Percentiles rank a stretch among this genome's conserved stretches.
phyloP scores from a whole-genome alignment of 92 coral and sea anemone species.

The Paragorgia papillata region DNA sequence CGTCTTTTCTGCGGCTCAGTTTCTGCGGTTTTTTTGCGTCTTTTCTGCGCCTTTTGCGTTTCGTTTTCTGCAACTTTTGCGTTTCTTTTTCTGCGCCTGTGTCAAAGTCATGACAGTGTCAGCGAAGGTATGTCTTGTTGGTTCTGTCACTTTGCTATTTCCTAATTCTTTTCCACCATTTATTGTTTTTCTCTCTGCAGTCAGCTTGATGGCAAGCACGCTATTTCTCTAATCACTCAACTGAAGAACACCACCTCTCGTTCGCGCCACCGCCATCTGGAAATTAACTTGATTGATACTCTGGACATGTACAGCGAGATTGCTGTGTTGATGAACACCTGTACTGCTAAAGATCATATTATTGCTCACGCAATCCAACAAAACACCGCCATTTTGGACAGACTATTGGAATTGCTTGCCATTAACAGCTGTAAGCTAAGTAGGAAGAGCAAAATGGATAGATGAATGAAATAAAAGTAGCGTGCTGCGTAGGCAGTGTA shows the following conservation, averaged over 20 bases:
- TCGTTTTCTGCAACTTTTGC: no score
- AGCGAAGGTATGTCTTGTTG: no score
- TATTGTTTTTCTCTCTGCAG: not conserved
- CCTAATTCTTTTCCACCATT: no score
- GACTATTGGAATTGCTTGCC: constrained; percentile 57
- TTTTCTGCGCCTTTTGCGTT: no score
- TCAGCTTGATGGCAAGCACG: constrained; percentile 27
- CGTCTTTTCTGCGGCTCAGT: no score
- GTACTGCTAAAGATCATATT: constrained; percentile 52
- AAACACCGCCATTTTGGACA: constrained; percentile 62
- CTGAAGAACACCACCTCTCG: not conserved
- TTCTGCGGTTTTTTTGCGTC: no score
- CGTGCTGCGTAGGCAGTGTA: no score
- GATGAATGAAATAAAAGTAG: no score
- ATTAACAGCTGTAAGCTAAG: constrained; percentile 26
- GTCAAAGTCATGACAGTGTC: no score
- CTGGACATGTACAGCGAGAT: constrained; percentile 76
- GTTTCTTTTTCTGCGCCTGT: no score
- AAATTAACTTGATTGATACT: constrained; percentile 52
- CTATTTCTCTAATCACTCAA: constrained; percentile 20
- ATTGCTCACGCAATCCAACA: constrained; percentile 70
- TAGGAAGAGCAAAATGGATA: constrained; percentile 8
- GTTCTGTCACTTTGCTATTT: no score
- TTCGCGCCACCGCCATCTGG: constrained; percentile 34
- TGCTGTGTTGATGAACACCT: constrained; percentile 43